These are phyloP conservation scores for Podotricha telesiphe DNA, from an alignment of 2,888 invertebrate species.

Conservation along the genomic window DNA sequence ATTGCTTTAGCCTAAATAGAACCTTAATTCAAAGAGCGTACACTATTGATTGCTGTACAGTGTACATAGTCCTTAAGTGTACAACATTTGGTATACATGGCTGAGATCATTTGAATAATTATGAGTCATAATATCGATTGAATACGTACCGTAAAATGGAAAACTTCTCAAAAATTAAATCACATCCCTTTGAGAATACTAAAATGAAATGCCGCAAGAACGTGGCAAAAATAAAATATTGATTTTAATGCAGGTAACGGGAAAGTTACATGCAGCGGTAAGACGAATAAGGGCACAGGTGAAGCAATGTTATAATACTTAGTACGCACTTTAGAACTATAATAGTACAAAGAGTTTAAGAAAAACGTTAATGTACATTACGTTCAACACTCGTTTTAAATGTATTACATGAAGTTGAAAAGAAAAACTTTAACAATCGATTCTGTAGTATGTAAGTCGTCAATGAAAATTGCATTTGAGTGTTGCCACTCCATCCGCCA, in stretches of 20 bases:
- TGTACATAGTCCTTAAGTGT: background rate
- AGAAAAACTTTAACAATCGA: conserved; percentile 16
- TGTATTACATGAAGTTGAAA: conserved; percentile 6
- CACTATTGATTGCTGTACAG: background rate
- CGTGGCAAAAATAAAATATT: conserved; percentile 64
- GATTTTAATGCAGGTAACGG: conserved; percentile 52
- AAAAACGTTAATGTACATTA: background rate
- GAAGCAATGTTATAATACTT: background rate
- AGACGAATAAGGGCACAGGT: conserved; percentile 11
- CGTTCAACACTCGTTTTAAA: background rate
- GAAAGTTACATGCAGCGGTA: conserved; percentile 45
- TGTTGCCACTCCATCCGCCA: background rate
- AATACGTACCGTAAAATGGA: conserved; percentile 17
- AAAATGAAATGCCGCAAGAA: conserved; percentile 54
- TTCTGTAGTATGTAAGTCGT: conserved; percentile 6
- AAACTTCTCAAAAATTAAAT: background rate
- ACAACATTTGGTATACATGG: conserved; percentile 10
- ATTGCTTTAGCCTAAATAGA: background rate
- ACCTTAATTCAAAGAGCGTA: background rate
- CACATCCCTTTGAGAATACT: conserved; percentile 17
- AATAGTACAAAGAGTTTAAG: background rate
- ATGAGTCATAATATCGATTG: conserved; percentile 48
- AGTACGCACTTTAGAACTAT: background rate
- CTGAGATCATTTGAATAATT: conserved; percentile 41
- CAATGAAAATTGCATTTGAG: conserved; percentile 8